Evolutionary conservation across 2,797 vertebrate genomes (phyloP), one percentile per base, ranked within the genome.

Genomic region (Anabas testudineus): DNA sequence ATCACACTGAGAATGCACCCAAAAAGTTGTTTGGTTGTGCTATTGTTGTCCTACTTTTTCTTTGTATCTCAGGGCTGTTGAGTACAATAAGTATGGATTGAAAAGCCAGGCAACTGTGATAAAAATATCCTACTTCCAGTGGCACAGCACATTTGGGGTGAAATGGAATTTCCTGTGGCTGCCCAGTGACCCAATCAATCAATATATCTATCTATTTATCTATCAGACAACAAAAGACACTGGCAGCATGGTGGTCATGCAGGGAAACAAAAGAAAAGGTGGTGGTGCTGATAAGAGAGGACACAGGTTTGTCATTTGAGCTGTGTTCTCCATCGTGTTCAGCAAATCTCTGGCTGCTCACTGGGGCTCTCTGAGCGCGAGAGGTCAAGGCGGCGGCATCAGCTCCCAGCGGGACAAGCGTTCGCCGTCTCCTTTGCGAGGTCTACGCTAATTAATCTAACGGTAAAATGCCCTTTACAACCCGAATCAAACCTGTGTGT

Each of bases 71-170:
- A 7, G 30, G 57, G 63, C 48, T 57, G 42, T 66, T 32, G 55
- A 80, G 68, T 73, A 71, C 71, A 63, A 57, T 79, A 71, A 72
- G 19, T 89, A 87, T 87, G 72, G 82, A 91, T 87, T 62, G 53
- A 77, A 85, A 85, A 79, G 74, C 42, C 70, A 79, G 80, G 87
- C 76, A 81, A 36, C 48, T 26, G 61, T n/a, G 73, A 77, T 90
- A 82, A 87, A 90, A 88, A 88, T 87, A 91, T 53, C 51, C 41
- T 57, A 39, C 60, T 77, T 80, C 66, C 80, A 82, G 87, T 67
- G 43, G 74, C 67, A 71, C 68, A 26, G 9, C 19, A 67, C 80
- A 74, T 86, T 80, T 86, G 48, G 67, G 71, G 43, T 83, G 74
- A 87, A 81, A 79, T 66, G 71, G 56, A 69, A 76, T 77, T 75